phyloP scores from a whole-genome alignment of 2,888 invertebrate genomes.

The Nephrotoma appendiculata region DNA sequence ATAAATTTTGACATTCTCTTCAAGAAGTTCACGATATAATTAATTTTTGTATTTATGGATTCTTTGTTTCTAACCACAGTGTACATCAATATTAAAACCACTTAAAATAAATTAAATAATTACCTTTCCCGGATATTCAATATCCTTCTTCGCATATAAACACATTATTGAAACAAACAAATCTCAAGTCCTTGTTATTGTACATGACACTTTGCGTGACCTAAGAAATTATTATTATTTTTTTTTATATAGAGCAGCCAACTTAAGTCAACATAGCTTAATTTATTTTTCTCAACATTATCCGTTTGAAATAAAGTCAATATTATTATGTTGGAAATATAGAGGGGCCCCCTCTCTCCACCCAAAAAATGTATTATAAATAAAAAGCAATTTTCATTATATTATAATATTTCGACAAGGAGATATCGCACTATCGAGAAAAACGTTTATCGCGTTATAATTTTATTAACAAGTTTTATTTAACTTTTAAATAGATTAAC shows the following conservation, averaged over 20 bases:
- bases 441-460: not conserved
- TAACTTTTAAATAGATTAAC: not conserved
- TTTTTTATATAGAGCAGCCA: not conserved
- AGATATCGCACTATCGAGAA: not conserved
- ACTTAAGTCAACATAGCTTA: not conserved
- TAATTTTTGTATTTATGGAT: too few species aligned
- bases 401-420: not conserved
- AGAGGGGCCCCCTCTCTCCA: not conserved
- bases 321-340: not conserved
- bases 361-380: not conserved
- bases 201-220: not conserved
- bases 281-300: not conserved
- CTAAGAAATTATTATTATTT: not conserved
- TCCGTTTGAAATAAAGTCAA: not conserved
- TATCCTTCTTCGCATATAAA: not conserved
- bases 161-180: not conserved
- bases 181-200: not conserved
- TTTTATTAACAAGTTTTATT: not conserved
- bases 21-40: too few species aligned
- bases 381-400: not conserved
- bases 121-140: not conserved
- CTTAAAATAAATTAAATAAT: not conserved
- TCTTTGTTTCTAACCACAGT: too few species aligned
- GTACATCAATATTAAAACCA: not conserved
- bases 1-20: too few species aligned